Evolutionary conservation across 2,888 invertebrate genomes (phyloP).

Genomic region (Rambutsinella grinnellia): DNA sequence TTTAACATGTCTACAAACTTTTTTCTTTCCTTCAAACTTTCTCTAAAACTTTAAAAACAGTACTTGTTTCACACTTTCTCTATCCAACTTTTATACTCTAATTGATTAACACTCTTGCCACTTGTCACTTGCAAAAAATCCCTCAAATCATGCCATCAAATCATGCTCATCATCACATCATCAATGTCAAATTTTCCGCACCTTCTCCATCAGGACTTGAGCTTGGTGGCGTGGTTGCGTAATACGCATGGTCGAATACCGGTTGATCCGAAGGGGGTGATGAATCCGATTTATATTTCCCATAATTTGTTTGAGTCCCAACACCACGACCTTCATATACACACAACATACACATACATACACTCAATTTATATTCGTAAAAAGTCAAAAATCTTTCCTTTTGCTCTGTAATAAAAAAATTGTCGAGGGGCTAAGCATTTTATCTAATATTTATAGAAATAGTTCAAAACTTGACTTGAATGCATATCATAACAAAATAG

Average conservation of each 20-base stretch:
- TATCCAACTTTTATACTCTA: background rate
- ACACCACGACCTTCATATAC: conserved; percentile 63
- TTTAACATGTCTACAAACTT: no score
- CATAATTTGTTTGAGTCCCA: conserved; percentile 64
- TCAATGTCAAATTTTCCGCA: no score
- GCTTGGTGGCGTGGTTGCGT: conserved; percentile 89
- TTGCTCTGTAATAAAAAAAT: no score
- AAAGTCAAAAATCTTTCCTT: background rate
- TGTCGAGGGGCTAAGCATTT: no score
- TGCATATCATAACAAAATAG: no score
- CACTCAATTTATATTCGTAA: conserved; percentile 11
- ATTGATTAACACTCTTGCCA: background rate
- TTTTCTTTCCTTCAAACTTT: no score
- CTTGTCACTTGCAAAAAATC: background rate
- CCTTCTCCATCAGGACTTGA: conserved; percentile 75
- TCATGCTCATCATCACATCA: no score
- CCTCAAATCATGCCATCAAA: no score
- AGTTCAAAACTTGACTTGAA: no score
- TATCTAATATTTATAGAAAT: no score
- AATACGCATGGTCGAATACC: conserved; percentile 93
- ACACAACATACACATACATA: conserved; percentile 44
- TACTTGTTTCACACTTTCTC: no score
- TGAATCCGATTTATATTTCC: conserved; percentile 72
- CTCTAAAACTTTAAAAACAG: no score
- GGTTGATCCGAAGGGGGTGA: conserved; percentile 92